A percentile compares a stretch with the other conserved stretches of the same genome.
These are phyloP conservation scores for Laticauda laticaudata DNA, from an alignment of 2,113 vertebrate species.

Conservation along the genomic window DNA sequence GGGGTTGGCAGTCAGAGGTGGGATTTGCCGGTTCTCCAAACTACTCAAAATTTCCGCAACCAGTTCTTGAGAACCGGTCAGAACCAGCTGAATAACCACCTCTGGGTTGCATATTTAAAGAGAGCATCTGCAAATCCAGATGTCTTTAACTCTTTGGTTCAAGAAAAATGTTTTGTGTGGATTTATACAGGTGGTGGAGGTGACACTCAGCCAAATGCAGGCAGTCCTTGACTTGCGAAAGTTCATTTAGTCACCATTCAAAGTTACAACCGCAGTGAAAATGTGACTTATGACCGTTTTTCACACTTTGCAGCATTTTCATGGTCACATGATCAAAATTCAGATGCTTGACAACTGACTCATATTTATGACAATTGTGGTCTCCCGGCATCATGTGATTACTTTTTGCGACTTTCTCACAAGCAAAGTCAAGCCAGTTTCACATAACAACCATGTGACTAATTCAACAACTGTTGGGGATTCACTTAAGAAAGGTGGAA, in stretches of 20 bases:
- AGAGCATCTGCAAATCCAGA: slow-evolving; percentile 46
- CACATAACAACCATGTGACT: no score
- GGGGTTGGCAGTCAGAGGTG: no score
- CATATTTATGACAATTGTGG: not conserved
- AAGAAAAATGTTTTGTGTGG: not conserved
- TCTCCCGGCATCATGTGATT: not conserved
- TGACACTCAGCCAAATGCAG: not conserved
- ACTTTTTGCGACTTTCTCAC: not conserved
- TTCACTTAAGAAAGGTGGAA: no score
- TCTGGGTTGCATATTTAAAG: slow-evolving; percentile 57
- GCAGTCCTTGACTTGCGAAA: not conserved
- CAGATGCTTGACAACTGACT: not conserved
- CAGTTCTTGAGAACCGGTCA: no score
- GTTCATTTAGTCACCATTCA: not conserved
- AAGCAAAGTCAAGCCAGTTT: no score
- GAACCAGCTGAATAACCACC: no score
- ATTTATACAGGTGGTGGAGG: not conserved
- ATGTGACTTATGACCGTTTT: not conserved
- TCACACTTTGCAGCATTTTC: not conserved
- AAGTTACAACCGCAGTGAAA: not conserved
- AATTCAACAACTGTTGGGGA: no score
- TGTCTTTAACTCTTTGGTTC: slow-evolving; percentile 41
- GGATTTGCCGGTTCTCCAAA: no score
- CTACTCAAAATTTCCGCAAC: no score
- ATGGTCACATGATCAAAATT: not conserved